A percentile compares a stretch with the other conserved stretches of the same genome.
These are phyloP conservation scores for Chaetodon auriga DNA, from an alignment of 2,113 vertebrate genomes.

Conservation along the genomic window DNA sequence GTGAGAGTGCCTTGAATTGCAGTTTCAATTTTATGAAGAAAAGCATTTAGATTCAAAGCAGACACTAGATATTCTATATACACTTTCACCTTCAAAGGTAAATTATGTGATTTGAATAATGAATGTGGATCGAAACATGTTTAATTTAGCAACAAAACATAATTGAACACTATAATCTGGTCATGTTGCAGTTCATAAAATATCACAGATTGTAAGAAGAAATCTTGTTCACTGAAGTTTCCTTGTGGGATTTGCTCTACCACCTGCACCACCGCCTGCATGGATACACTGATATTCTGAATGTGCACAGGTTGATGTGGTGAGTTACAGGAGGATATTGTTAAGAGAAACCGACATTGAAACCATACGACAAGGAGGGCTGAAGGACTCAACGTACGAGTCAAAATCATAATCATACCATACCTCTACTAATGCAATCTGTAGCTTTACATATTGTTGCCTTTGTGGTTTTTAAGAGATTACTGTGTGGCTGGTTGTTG, in stretches of 20 bases:
- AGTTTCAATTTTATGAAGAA: conserved; percentile 73
- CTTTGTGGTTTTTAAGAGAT: conserved; percentile 68
- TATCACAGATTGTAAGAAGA: conserved; percentile 52
- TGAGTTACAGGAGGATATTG: conserved; percentile 12
- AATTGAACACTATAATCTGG: conserved; percentile 37
- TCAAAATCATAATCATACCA: conserved; percentile 56
- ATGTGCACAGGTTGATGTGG: conserved; percentile 52
- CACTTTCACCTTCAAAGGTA: conserved; percentile 50
- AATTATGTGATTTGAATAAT: conserved; percentile 56
- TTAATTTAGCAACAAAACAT: conserved; percentile 49
- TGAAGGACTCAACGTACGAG: conserved; percentile 49
- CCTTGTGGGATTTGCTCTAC: conserved; percentile 22
- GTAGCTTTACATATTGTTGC: conserved; percentile 78
- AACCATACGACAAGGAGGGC: conserved; percentile 40
- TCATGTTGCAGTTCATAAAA: conserved; percentile 43
- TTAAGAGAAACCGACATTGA: conserved; percentile 27
- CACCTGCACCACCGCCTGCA: conserved; percentile 59
- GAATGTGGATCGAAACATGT: conserved; percentile 42
- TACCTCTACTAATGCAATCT: conserved; percentile 67
- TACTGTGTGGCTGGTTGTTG: conserved; percentile 37
- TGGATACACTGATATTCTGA: conserved; percentile 62
- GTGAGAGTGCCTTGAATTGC: conserved; percentile 84
- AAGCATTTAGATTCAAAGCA: conserved; percentile 66
- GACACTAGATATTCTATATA: conserved; percentile 53
- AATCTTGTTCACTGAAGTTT: conserved; percentile 42